These are phyloP conservation scores for Aplochiton taeniatus DNA, from an alignment of 2,797 vertebrate species.

Conservation along the genomic window DNA sequence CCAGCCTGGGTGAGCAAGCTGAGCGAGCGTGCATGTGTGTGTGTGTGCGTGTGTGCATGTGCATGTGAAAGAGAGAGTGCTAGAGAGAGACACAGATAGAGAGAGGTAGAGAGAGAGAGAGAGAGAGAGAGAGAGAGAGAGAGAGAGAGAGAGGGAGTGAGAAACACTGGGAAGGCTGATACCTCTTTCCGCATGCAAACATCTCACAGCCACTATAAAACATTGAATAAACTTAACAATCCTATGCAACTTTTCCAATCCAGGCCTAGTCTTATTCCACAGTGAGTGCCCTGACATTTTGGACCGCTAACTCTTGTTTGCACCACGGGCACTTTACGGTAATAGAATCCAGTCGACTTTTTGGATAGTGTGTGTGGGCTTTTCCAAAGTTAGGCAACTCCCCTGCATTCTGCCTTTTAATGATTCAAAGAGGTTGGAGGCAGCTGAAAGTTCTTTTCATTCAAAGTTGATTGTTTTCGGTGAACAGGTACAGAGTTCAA, in stretches of 20 bases:
- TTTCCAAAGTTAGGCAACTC: conserved; percentile 7
- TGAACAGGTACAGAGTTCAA: conserved; percentile 14
- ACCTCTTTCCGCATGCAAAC: conserved; percentile 45
- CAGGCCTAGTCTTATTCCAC: conserved; percentile 13
- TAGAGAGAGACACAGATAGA: not conserved
- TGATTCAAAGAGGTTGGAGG: conserved; percentile 15
- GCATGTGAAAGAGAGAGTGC: not conserved
- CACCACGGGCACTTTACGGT: conserved; percentile 44
- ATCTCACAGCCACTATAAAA: conserved; percentile 49
- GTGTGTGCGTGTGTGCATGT: not conserved
- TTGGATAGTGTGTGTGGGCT: conserved; percentile 25
- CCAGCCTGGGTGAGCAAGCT: conserved; percentile 72
- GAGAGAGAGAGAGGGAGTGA: not conserved
- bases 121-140: conserved; percentile 1
- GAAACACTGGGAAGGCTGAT: not conserved
- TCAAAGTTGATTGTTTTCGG: conserved; percentile 1
- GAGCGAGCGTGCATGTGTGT: too few relatives aligned
- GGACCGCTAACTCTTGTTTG: conserved; percentile 31
- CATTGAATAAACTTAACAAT: conserved; percentile 50
- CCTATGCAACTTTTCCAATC: conserved; percentile 38
- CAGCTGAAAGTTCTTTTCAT: conserved; percentile 19
- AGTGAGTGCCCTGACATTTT: conserved; percentile 12
- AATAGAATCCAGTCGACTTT: conserved; percentile 46
- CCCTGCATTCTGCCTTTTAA: not conserved
- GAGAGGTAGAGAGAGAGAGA: not conserved